Evolutionary conservation across 1,140 invertebrate genomes (phyloP).

Genomic region (Oppia nitens): DNA sequence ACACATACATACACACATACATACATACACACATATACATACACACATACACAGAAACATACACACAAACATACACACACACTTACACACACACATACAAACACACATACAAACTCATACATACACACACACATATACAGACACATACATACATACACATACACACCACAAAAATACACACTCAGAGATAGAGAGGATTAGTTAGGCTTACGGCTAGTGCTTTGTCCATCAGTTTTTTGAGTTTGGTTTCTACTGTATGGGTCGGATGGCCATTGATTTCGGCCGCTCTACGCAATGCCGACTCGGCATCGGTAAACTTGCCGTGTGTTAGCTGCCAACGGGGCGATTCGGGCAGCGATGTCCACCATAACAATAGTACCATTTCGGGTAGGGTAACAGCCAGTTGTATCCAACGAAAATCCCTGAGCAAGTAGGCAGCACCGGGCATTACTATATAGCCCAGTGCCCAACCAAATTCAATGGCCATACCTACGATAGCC

Average conservation of each 20-base stretch:
- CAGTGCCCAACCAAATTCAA: constrained; percentile 54
- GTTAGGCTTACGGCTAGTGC: neutral
- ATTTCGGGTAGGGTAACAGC: neutral
- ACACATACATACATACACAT: too few relatives aligned
- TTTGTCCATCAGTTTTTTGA: neutral
- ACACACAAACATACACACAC: too few relatives aligned
- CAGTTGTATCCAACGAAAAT: constrained; percentile 57
- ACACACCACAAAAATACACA: too few relatives aligned
- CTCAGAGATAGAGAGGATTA: neutral
- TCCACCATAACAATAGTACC: constrained; percentile 2
- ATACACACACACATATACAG: too few relatives aligned
- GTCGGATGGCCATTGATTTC: constrained; percentile 8
- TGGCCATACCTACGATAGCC: constrained; percentile 49
- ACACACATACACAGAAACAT: too few relatives aligned
- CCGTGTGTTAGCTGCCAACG: constrained; percentile 14
- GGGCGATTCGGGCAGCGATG: constrained; percentile 13
- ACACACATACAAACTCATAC: too few relatives aligned
- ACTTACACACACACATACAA: too few relatives aligned
- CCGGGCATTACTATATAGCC: constrained; percentile 52
- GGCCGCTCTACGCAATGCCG: constrained; percentile 4
- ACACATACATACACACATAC: too few relatives aligned
- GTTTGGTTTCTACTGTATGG: neutral
- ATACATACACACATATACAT: too few relatives aligned
- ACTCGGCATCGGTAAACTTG: constrained; percentile 4
- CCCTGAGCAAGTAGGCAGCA: constrained; percentile 49